A percentile compares a stretch with the other conserved stretches of the same genome.
Conservation (phyloP, 2,888 invertebrate genomes). For the Andrena bicolor region DNA sequence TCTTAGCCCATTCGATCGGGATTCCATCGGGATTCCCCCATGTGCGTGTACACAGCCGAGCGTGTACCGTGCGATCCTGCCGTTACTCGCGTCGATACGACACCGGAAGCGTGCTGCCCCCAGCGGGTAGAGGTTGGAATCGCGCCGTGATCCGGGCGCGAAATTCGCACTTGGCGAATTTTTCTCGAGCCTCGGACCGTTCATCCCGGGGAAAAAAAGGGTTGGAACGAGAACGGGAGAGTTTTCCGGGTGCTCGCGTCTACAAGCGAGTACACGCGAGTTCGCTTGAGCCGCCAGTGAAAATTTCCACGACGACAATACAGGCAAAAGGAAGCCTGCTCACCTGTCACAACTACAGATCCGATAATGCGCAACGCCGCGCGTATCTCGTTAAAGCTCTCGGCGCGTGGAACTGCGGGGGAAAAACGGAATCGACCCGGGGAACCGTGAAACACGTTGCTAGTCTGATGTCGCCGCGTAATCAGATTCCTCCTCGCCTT, state of each 20-base stretch:
- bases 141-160: background rate
- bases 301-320: constrained; percentile 44
- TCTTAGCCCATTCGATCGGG: constrained; percentile 57
- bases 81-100: constrained; percentile 6
- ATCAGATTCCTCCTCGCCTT: constrained; percentile 42
- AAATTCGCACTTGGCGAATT: constrained; percentile 1
- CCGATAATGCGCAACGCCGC: constrained; percentile 49
- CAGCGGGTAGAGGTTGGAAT: constrained; percentile 26
- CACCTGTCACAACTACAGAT: background rate
- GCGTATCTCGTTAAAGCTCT: constrained; percentile 54
- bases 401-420: constrained; percentile 1
- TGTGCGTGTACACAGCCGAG: constrained; percentile 33
- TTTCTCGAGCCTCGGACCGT: background rate
- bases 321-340: constrained; percentile 18
- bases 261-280: background rate
- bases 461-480: constrained; percentile 30
- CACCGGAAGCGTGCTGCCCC: constrained; percentile 36
- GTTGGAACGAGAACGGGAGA: background rate
- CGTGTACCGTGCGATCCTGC: constrained; percentile 21
- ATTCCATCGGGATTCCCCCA: constrained; percentile 54
- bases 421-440: constrained; percentile 28
- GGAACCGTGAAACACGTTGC: constrained; percentile 51
- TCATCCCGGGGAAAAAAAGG: background rate
- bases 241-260: background rate
- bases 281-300: constrained; percentile 33